A percentile compares a stretch with the other conserved stretches of the same genome.
phyloP scores from a whole-genome alignment of 2,113 vertebrate species.

The Petromus typicus region DNA sequence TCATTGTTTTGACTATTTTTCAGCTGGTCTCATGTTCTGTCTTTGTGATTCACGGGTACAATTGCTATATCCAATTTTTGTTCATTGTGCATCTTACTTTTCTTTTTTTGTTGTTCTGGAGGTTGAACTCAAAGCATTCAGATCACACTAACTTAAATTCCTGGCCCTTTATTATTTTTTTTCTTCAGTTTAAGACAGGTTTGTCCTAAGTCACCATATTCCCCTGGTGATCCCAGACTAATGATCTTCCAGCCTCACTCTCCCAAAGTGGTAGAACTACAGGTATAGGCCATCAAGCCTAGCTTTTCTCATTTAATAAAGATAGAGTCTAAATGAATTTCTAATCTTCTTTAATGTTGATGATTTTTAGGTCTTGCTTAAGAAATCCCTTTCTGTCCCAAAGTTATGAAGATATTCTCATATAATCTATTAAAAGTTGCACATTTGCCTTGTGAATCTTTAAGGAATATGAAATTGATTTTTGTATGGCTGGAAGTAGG shows the following conservation, averaged over 20 bases:
- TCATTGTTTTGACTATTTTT: background rate
- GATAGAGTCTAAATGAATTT: background rate
- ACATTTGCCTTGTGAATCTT: conserved; percentile 41
- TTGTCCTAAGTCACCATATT: background rate
- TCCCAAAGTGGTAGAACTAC: background rate
- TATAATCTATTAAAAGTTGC: background rate
- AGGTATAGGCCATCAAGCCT: background rate
- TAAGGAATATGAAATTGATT: conserved; percentile 31
- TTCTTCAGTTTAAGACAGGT: background rate
- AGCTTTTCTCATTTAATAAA: background rate
- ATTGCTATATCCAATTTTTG: background rate
- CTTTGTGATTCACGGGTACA: background rate
- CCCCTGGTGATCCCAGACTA: background rate
- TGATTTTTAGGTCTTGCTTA: conserved; percentile 46
- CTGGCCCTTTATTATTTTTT: background rate
- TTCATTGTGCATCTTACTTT: background rate
- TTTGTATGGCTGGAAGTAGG: background rate
- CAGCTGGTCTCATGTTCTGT: background rate
- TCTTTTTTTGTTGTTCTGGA: background rate
- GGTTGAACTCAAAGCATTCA: background rate
- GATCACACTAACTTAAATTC: background rate
- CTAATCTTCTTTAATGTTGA: conserved; percentile 12
- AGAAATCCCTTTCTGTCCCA: conserved; percentile 35
- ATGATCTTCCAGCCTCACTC: background rate
- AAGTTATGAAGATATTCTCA: background rate